These are phyloP conservation scores for Malurus melanocephalus DNA, from an alignment of 2,113 vertebrate species.

Conservation along the genomic window DNA sequence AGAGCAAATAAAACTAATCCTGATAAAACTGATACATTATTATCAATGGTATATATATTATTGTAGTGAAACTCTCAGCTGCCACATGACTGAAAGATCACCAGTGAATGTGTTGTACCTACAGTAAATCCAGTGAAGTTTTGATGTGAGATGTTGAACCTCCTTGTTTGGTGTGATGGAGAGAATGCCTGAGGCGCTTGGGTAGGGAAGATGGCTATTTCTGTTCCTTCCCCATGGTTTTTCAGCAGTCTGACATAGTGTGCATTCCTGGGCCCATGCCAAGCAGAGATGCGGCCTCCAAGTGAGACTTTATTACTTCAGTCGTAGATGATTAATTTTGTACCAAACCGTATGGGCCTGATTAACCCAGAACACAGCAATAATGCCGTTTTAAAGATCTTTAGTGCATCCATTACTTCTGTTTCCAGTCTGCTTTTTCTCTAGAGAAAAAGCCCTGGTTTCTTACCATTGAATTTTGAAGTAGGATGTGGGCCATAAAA, in stretches of 20 bases:
- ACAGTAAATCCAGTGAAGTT: not conserved
- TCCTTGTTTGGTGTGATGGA: conserved; percentile 39
- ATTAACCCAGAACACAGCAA: conserved; percentile 22
- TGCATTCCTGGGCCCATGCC: conserved; percentile 25
- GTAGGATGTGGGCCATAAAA: not conserved
- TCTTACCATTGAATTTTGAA: not conserved
- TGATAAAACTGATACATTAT: not conserved
- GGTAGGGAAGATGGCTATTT: conserved; percentile 37
- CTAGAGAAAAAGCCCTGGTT: not conserved
- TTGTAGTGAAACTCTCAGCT: conserved; percentile 29
- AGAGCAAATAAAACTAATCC: conserved; percentile 42
- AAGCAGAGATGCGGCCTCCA: conserved; percentile 27
- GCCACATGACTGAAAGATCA: not conserved
- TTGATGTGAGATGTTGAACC: not conserved
- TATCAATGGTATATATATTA: not conserved
- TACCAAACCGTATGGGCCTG: conserved; percentile 15
- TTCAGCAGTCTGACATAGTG: conserved; percentile 18
- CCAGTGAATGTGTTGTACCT: conserved; percentile 18
- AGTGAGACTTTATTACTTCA: conserved; percentile 29
- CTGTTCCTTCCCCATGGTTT: conserved; percentile 7
- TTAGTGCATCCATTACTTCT: conserved; percentile 2
- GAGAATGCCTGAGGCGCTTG: not conserved
- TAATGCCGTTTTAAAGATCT: conserved; percentile 35
- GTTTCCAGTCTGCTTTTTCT: not conserved
- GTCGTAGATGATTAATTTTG: conserved; percentile 51